Base-by-base conservation (phyloP, 1,140 invertebrate species). In the Drosophila subpulchrella region DNA sequence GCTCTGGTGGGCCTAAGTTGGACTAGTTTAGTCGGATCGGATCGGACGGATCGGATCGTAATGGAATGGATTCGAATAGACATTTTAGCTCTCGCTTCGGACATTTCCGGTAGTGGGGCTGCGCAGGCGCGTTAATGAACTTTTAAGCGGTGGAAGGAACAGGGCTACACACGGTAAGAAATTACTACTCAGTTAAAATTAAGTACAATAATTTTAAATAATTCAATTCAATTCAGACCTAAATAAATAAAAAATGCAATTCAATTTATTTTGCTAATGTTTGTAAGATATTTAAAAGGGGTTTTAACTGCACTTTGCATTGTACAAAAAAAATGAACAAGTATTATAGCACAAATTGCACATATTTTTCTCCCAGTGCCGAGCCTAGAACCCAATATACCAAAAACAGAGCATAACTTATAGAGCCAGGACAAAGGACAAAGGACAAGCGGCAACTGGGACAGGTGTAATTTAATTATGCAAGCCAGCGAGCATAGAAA, bases 391-490 rank as follows among this genome's bases (percentile, higher is more conserved):
- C 59, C 11, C n/a, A 30, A 34, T 34, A 47, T 55, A 55, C 10
- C 50, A n/a, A 17, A 48, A 36, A 34, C 6, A 10, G 30, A 53
- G 32, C 30, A 54, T 20, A 38, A 27, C 63, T 38, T 20, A 10
- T 13, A 34, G 11, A 48, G 38, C 24, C 39, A 41, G 17, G 13
- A 59, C 17, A 13, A 20, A 15, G 73, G 55, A 59, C 50, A 39
- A 55, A 50, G 67, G 75, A 78, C 76, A 54, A 59, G 60, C 38
- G 61, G 57, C 63, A 72, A 72, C 68, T 72, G 75, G 77, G 80
- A 90, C 84, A 88, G 84, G 84, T 88, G 84, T 88, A 88, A 88
- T 88, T 88, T 88, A 88, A 88, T 88, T 89, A 88, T 84, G 85
- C 66, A 67, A 78, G 82, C 44, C 55, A 42, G 44, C 48, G 59